Percentiles rank a stretch among this genome's conserved stretches.
phyloP scores from a whole-genome alignment of 2,113 vertebrate genomes.

The Calonectris borealis region DNA sequence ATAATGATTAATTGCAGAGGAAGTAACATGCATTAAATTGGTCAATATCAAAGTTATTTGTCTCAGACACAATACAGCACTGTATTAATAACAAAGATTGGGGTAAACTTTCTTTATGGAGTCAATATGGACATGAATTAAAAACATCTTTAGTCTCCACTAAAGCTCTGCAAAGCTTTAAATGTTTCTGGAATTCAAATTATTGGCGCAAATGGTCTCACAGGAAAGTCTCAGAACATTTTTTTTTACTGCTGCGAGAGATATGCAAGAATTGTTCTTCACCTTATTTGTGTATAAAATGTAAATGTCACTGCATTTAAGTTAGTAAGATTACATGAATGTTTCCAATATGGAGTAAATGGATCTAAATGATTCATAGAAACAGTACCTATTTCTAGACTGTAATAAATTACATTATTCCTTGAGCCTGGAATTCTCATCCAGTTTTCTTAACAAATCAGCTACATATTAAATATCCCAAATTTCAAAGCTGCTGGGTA shows the following conservation, averaged over 20 bases:
- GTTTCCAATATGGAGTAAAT: background rate
- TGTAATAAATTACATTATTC: background rate
- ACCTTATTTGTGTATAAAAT: background rate
- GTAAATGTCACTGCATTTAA: background rate
- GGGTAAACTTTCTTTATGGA: background rate
- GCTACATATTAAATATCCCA: background rate
- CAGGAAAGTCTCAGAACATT: background rate
- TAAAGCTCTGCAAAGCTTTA: background rate
- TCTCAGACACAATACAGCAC: background rate
- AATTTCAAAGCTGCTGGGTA: background rate
- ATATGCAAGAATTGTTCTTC: background rate
- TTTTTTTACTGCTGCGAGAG: background rate
- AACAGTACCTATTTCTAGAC: background rate
- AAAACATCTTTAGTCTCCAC: background rate
- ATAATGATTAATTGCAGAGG: background rate
- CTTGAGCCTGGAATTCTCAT: background rate
- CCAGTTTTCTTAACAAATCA: background rate
- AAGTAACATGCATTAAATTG: background rate
- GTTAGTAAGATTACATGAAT: background rate
- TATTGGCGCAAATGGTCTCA: background rate
- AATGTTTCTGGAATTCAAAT: background rate
- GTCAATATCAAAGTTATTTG: background rate
- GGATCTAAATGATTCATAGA: background rate
- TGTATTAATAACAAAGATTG: background rate
- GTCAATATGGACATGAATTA: background rate